Evolutionary conservation across 2,797 vertebrate species (phyloP), one percentile per base, ranked within the genome.

Genomic region (Chiloscyllium punctatum): DNA sequence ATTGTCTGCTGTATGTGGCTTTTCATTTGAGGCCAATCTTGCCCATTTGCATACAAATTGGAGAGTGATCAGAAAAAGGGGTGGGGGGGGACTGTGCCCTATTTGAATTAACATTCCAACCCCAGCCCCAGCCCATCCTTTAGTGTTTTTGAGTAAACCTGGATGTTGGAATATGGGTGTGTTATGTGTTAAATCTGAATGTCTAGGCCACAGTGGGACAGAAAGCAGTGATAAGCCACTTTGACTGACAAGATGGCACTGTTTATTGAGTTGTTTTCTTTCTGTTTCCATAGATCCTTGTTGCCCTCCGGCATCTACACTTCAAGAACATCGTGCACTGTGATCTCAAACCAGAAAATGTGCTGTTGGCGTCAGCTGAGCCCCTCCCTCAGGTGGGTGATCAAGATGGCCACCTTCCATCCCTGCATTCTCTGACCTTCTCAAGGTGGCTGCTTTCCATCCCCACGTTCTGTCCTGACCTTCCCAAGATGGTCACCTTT

Each of bases 241-340:
- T 1, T 23, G 16, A 33, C 6, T 62, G 53, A 90, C 87, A 1
- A 33, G 21, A 21, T 37, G 53, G 30, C 27, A 21, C 66, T 48
- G 37, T 23, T 68, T 48, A 4, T 62, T 95, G 0, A 62, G 57
- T n/a, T 72, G 7, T 74, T 15, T 79, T 13, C 13, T 11, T n/a
- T 37, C 71, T 30, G 23, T 68, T 72, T 42, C 62, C 33, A 4
- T 33, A 95, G 95, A 95, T 95, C 33, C 42, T 95, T 23, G 90
- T 95, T 1, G 95, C 95, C 0, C 87, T 95, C 33, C 79, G 87
- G 1, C 95, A 95, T 9, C 95, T 95, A 21, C 95, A 95, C 87
- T 95, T 91, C 95, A 95, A 95, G 95, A 86, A 95, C 95, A 94
- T 95, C 48, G 95, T 92, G 62, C 90, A 92, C n/a, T 92, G 90